A percentile compares a stretch with the other conserved stretches of the same genome.
Conservation (phyloP, 92 coral and sea anemone species). For the Siderastrea radians region DNA sequence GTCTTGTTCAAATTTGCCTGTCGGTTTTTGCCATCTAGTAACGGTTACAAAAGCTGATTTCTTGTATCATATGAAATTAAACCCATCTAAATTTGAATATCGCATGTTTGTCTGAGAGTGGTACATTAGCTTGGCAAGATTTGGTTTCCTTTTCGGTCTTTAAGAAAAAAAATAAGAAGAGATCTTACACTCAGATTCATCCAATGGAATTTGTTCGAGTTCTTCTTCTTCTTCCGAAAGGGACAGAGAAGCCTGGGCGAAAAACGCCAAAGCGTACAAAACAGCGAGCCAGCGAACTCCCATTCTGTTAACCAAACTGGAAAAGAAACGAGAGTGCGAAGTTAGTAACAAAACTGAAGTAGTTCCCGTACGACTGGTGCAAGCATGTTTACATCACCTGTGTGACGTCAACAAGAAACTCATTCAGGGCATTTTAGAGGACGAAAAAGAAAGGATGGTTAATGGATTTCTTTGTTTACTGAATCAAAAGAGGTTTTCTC, state of each 20-base stretch:
- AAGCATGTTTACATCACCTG: slow-evolving; percentile 40
- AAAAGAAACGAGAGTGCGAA: slow-evolving; percentile 24
- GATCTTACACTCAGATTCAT: slow-evolving; percentile 7
- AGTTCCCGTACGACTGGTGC: background rate
- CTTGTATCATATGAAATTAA: background rate
- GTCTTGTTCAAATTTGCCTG: too few species aligned
- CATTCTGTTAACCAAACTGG: slow-evolving; percentile 47
- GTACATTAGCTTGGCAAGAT: too few species aligned
- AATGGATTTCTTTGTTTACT: slow-evolving; percentile 33
- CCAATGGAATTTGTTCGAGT: slow-evolving; percentile 27
- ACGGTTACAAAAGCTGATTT: background rate
- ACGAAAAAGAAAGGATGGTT: background rate
- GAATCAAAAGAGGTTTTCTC: slow-evolving; percentile 26
- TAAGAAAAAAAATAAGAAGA: background rate
- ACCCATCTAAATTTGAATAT: background rate
- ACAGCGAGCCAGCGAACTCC: slow-evolving; percentile 45
- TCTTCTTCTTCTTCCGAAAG: slow-evolving; percentile 25
- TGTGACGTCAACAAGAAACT: slow-evolving; percentile 15
- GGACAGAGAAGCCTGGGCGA: slow-evolving; percentile 25
- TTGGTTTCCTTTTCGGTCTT: too few species aligned
- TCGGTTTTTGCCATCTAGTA: too few species aligned
- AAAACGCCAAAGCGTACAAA: slow-evolving; percentile 18
- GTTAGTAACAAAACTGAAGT: background rate
- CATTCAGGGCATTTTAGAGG: slow-evolving; percentile 6
- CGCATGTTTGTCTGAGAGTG: background rate